A percentile compares a stretch with the other conserved stretches of the same genome.
Conservation (phyloP, 92 coral and sea anemone species). For the Zoanthus sansibaricus region DNA sequence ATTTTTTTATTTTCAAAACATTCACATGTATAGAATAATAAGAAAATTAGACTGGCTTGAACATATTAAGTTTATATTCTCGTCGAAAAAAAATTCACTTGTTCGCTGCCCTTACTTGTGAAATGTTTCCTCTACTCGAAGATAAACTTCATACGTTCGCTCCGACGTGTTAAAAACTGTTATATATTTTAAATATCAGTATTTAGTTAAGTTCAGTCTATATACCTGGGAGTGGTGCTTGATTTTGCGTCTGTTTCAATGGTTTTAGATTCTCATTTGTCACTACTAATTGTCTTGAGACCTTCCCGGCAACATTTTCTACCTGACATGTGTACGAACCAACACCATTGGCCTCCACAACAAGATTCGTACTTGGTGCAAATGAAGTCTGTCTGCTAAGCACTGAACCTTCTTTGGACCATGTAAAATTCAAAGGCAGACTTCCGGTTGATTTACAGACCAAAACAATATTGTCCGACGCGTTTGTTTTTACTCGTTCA, state of each 20-base stretch:
- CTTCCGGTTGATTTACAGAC: conserved; percentile 33
- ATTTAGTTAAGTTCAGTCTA: neutral
- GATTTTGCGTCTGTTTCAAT: conserved; percentile 25
- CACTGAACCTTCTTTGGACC: conserved; percentile 13
- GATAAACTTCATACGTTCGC: neutral
- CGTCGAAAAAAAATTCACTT: no score
- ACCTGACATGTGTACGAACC: conserved; percentile 12
- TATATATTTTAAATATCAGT: no score
- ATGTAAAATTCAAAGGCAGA: conserved; percentile 13
- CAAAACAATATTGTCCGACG: conserved; percentile 20
- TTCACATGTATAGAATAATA: no score
- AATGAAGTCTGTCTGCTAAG: neutral
- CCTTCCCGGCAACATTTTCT: conserved; percentile 9
- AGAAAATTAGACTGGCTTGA: no score
- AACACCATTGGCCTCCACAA: neutral
- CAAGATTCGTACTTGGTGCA: neutral
- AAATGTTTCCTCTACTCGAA: no score
- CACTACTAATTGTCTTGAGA: neutral
- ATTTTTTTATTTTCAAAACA: no score
- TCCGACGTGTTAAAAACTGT: no score
- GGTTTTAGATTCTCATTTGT: neutral
- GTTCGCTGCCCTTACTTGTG: no score
- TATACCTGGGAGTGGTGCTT: neutral
- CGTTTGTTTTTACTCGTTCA: conserved; percentile 22
- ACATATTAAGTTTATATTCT: no score